A percentile compares a stretch with the other conserved stretches of the same genome.
Conservation (phyloP, 2,797 vertebrate genomes). For the Anabacerthia variegaticeps region DNA sequence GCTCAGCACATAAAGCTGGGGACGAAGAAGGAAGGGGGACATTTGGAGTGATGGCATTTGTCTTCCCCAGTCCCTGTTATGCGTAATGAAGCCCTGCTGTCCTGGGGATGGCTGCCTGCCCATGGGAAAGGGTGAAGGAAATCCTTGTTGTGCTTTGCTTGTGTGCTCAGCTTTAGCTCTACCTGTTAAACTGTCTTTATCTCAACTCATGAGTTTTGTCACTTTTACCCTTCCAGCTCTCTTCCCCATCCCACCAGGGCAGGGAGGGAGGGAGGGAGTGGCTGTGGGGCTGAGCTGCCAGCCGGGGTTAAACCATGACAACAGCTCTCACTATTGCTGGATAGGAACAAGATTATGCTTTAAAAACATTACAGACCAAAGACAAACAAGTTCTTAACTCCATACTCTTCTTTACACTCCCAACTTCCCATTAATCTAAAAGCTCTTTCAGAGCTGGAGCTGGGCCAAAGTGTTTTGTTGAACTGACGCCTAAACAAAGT, state of each 20-base stretch:
- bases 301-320: not conserved
- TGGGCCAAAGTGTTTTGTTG: conserved; percentile 12
- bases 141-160: not conserved
- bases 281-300: not conserved
- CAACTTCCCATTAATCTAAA: not conserved
- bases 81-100: not conserved
- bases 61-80: fast-evolving
- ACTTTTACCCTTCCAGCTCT: not conserved
- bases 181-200: not conserved
- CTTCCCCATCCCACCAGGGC: not conserved
- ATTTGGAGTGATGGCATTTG: fast-evolving
- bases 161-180: not conserved
- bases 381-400: not conserved
- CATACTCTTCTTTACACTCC: not conserved
- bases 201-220: not conserved
- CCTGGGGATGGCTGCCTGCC: not conserved
- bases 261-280: not conserved
- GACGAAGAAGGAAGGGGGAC: not conserved
- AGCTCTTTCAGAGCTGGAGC: conserved; percentile 1
- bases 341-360: not conserved
- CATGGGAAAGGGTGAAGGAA: not conserved
- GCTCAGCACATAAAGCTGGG: not conserved
- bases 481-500: conserved; percentile 3
- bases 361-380: not conserved
- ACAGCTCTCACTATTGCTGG: not conserved